phyloP scores from a whole-genome alignment of 2,888 invertebrate species.

The Drosophila pseudotakahashii region DNA sequence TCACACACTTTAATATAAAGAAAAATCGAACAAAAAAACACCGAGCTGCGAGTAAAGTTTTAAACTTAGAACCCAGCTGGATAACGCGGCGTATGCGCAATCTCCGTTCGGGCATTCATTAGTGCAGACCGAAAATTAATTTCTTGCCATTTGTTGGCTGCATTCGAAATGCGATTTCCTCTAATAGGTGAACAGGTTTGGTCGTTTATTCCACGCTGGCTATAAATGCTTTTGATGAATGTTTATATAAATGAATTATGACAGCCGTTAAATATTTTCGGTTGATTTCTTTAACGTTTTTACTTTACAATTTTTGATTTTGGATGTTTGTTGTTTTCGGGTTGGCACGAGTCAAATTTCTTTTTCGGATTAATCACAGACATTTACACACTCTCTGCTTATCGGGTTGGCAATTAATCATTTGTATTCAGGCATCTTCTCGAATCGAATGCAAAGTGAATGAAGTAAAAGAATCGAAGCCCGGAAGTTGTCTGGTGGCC shows the following conservation, averaged over 20 bases:
- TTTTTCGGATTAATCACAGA: constrained; percentile 41
- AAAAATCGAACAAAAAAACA: constrained; percentile 32
- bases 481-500: constrained; percentile 78
- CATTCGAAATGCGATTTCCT: constrained; percentile 49
- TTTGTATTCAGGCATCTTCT: constrained; percentile 19
- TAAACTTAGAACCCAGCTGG: constrained; percentile 53
- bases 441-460: constrained; percentile 40
- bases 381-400: constrained; percentile 63
- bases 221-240: constrained; percentile 64
- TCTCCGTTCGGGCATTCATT: constrained; percentile 60
- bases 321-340: not conserved
- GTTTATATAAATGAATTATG: constrained; percentile 70
- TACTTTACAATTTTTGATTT: constrained; percentile 6
- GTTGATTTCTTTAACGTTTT: constrained; percentile 39
- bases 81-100: constrained; percentile 67
- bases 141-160: constrained; percentile 59
- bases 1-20: constrained; percentile 52
- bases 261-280: constrained; percentile 73
- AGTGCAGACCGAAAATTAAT: constrained; percentile 58
- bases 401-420: constrained; percentile 74
- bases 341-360: constrained; percentile 78
- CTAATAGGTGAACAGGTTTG: constrained; percentile 31
- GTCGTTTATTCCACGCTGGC: constrained; percentile 15
- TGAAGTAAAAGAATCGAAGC: constrained; percentile 51
- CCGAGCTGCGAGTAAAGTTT: constrained; percentile 28